These are phyloP conservation scores for Ammodytes marinus DNA, from an alignment of 2,113 vertebrate genomes.

Conservation along the genomic window DNA sequence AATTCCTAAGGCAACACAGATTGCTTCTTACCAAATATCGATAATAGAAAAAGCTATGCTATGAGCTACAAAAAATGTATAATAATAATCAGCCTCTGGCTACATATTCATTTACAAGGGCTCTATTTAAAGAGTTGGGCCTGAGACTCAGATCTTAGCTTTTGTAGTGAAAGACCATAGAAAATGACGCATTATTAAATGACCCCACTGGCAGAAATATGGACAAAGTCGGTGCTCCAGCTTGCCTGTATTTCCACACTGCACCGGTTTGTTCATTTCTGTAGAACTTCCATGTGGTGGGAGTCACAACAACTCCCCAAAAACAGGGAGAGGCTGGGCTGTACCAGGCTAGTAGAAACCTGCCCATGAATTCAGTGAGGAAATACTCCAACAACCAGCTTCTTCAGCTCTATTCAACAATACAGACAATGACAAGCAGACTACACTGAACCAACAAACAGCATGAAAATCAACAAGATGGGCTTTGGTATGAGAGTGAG, in stretches of 20 bases:
- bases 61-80: not conserved
- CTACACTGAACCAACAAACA: not conserved
- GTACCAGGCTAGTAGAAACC: slow-evolving; percentile 59
- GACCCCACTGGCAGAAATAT: not conserved
- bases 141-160: not conserved
- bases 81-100: not conserved
- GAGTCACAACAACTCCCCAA: slow-evolving; percentile 39
- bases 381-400: slow-evolving; percentile 23
- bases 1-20: slow-evolving; percentile 32
- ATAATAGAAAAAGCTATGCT: not conserved
- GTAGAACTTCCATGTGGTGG: slow-evolving; percentile 10
- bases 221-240: not conserved
- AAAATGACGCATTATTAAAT: not conserved
- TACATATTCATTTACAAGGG: not conserved
- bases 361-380: slow-evolving; percentile 57
- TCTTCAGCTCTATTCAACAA: not conserved
- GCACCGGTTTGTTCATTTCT: slow-evolving; percentile 2
- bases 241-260: slow-evolving; percentile 4
- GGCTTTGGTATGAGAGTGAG: not conserved
- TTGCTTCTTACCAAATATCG: not conserved
- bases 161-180: not conserved
- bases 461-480: not conserved
- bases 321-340: slow-evolving; percentile 57
- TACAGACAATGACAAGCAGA: slow-evolving; percentile 4
- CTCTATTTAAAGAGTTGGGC: slow-evolving; percentile 1